Percentiles rank a stretch among this genome's conserved stretches.
phyloP scores from a whole-genome alignment of 2,113 vertebrate genomes.

The Cairina moschata region DNA sequence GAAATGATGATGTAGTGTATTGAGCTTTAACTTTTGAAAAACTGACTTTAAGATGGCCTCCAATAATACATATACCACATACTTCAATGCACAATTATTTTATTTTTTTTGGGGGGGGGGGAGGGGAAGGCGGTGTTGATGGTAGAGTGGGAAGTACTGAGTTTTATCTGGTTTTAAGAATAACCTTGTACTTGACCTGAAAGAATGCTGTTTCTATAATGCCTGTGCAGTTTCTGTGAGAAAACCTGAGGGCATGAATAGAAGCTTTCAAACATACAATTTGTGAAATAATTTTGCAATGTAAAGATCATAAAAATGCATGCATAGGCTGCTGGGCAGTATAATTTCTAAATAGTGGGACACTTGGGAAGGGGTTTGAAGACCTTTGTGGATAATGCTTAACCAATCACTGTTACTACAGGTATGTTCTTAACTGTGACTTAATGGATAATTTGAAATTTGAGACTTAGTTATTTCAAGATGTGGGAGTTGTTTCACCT shows the following conservation, averaged over 20 bases:
- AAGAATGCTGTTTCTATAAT: not conserved
- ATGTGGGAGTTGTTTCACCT: not conserved
- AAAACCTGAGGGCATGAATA: not conserved
- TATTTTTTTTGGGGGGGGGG: not conserved
- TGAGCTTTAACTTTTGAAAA: not conserved
- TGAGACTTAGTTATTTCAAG: not conserved
- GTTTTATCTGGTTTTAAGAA: not conserved
- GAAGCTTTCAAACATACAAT: not conserved
- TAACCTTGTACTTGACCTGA: not conserved
- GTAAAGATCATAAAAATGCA: not conserved
- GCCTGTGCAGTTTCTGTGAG: not conserved
- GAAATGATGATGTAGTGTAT: not conserved
- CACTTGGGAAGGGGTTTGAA: not conserved
- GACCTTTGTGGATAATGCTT: not conserved
- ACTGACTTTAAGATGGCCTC: not conserved
- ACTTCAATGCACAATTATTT: not conserved
- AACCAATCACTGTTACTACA: not conserved
- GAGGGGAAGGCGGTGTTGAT: too few species aligned
- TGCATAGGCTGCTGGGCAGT: not conserved
- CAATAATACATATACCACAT: not conserved
- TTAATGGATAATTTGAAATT: not conserved
- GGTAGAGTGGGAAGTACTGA: not conserved
- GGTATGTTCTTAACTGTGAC: not conserved
- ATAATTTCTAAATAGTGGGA: not conserved
- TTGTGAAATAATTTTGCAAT: not conserved